Evolutionary conservation across 2,113 vertebrate genomes (phyloP).

Genomic region (Apodemus speciosus): DNA sequence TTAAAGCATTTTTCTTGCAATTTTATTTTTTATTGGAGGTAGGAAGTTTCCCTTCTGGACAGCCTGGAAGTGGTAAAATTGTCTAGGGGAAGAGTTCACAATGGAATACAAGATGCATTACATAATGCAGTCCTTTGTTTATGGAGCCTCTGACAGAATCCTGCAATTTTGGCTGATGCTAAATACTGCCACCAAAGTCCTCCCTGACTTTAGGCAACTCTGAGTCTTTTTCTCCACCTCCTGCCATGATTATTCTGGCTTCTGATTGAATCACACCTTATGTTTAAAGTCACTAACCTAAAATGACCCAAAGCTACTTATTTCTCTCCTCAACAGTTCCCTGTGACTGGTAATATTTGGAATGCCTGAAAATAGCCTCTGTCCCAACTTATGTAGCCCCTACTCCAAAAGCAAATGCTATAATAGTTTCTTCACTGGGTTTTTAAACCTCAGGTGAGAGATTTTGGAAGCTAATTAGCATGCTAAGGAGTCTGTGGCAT

Average conservation of each 20-base stretch:
- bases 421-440: slow-evolving; percentile 53
- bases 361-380: slow-evolving; percentile 69
- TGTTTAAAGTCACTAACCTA: slow-evolving; percentile 80
- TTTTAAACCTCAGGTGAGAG: slow-evolving; percentile 70
- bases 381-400: slow-evolving; percentile 54
- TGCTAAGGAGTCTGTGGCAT: slow-evolving; percentile 58
- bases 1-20: slow-evolving; percentile 44
- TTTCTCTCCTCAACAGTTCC: slow-evolving; percentile 60
- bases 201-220: slow-evolving; percentile 43
- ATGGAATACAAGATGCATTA: slow-evolving; percentile 73
- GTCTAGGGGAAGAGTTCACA: slow-evolving; percentile 66
- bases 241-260: slow-evolving; percentile 75
- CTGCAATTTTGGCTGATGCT: slow-evolving; percentile 52
- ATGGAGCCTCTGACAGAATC: slow-evolving; percentile 73
- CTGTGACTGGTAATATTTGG: slow-evolving; percentile 67
- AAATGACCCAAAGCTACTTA: slow-evolving; percentile 72
- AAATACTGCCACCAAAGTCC: slow-evolving; percentile 58
- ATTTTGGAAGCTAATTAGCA: slow-evolving; percentile 67
- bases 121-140: slow-evolving; percentile 72
- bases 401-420: slow-evolving; percentile 74
- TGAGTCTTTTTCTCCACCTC: slow-evolving; percentile 70
- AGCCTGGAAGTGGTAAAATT: slow-evolving; percentile 62
- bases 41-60: slow-evolving; percentile 65
- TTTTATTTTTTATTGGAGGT: slow-evolving; percentile 65
- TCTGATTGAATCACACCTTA: slow-evolving; percentile 70